Evolutionary conservation across 2,797 vertebrate species (phyloP).

Genomic region (Pseudocheirus occidentalis): DNA sequence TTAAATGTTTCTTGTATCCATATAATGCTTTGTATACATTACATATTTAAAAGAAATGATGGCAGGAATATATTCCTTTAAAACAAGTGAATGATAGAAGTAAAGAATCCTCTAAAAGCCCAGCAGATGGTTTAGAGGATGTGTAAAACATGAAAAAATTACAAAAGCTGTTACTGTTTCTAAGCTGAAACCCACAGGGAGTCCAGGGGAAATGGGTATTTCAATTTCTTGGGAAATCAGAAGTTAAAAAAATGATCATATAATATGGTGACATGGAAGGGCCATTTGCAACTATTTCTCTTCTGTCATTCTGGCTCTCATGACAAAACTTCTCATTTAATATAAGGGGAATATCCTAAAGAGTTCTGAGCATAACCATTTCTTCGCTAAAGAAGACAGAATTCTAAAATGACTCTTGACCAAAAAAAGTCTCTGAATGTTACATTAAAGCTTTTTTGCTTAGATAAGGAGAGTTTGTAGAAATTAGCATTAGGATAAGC

Average conservation of each 20-base stretch:
- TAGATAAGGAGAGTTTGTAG: slow-evolving; percentile 28
- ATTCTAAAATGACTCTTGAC: slow-evolving; percentile 31
- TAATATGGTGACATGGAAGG: background rate
- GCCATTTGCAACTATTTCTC: slow-evolving; percentile 14
- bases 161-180: slow-evolving; percentile 33
- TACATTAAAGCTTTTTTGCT: slow-evolving; percentile 40
- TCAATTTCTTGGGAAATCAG: slow-evolving; percentile 5
- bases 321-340: slow-evolving; percentile 43
- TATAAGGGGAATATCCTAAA: slow-evolving; percentile 21
- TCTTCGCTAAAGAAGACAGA: background rate
- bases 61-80: slow-evolving; percentile 48
- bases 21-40: background rate
- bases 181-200: slow-evolving; percentile 48
- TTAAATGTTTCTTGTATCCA: slow-evolving; percentile 8
- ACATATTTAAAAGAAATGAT: slow-evolving; percentile 10
- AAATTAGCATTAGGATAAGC: slow-evolving; percentile 56
- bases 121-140: slow-evolving; percentile 44
- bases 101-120: slow-evolving; percentile 44
- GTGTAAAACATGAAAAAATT: slow-evolving; percentile 41
- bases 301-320: background rate
- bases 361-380: background rate
- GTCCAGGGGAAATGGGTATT: background rate
- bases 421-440: slow-evolving; percentile 39
- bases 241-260: background rate
- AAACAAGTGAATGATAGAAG: slow-evolving; percentile 52